phyloP scores from a whole-genome alignment of 2,888 invertebrate species.

The Catocala nupta region DNA sequence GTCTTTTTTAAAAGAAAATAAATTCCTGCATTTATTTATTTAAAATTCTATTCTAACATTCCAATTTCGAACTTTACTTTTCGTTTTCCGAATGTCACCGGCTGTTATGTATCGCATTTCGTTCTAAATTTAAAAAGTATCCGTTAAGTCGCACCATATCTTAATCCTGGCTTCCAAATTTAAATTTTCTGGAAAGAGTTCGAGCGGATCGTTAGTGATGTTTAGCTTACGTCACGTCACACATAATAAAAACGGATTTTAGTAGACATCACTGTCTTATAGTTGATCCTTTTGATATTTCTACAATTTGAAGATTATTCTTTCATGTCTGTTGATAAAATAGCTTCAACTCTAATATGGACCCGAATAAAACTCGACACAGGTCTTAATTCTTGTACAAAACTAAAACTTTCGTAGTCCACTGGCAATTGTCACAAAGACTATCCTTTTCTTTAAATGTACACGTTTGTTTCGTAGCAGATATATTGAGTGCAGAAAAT shows the following conservation, averaged over 20 bases:
- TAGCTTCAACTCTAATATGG: too few species aligned
- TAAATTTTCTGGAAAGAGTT: slow-evolving; percentile 83
- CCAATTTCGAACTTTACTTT: slow-evolving; percentile 54
- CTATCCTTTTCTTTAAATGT: too few species aligned
- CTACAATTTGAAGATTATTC: background rate
- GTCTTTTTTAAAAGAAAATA: too few species aligned
- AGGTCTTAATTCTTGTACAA: too few species aligned
- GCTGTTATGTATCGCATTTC: slow-evolving; percentile 74
- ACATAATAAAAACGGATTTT: slow-evolving; percentile 18
- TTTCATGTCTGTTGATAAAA: background rate
- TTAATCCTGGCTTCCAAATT: slow-evolving; percentile 81
- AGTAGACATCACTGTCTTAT: slow-evolving; percentile 6
- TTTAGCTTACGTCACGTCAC: slow-evolving; percentile 38
- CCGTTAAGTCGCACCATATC: slow-evolving; percentile 78
- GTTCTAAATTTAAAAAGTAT: slow-evolving; percentile 80
- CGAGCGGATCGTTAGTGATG: slow-evolving; percentile 62
- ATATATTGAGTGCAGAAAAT: too few species aligned
- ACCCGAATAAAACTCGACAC: too few species aligned
- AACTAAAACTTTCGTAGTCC: too few species aligned
- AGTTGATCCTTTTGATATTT: slow-evolving; percentile 6
- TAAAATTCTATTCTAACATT: slow-evolving; percentile 33
- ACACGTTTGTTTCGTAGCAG: too few species aligned
- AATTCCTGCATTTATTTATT: slow-evolving; percentile 4
- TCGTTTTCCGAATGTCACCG: slow-evolving; percentile 63
- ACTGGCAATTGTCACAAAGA: too few species aligned